Evolutionary conservation across 2,113 vertebrate species (phyloP), one percentile per base, ranked within the genome.

Genomic region (Oenanthe melanoleuca): DNA sequence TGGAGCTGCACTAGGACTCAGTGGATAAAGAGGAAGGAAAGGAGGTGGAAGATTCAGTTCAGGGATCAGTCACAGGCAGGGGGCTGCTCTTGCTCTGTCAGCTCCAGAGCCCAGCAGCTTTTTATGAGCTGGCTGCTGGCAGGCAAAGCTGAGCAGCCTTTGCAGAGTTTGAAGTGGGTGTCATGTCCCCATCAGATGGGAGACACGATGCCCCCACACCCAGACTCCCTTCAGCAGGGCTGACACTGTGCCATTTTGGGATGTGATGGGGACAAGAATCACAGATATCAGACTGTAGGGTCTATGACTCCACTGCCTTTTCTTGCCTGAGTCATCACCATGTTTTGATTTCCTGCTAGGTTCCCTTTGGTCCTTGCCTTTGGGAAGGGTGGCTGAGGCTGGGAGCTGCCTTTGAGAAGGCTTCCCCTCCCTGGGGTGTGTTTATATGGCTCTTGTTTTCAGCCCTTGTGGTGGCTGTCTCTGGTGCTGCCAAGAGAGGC

Each of bases 391-490:
- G 52, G 45, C 38, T 24, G 71, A 25, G 13, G 53, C 29, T 4
- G 6, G 9, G 19, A 5, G 49, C 23, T 78, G 52, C 26, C 38
- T 9, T 28, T 19, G 45, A 15, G 42, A 10, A 63, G 23, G 14
- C 24, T 91, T 84, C n/a, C 23, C 37, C 96, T 93, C 31, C 69
- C 77, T 16, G 33, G 69, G 20, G 2, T 19, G 80, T 93, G 87
- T 96, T 91, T 86, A 86, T 77, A 50, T 88, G 83, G 91, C 83
- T 94, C 80, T 80, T 33, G 45, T 84, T 88, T 34, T 9, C 71
- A 64, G 75, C 20, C 11, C 26, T n/a, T 64, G 38, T 10, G 21
- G 57, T 14, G 45, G 44, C 24, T 6, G 15, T 8, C 29, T 52
- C 17, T 47, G 29, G n/a, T 38, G 40, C 25, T 8, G 37, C 59